Evolutionary conservation across 2,797 vertebrate species (phyloP).

Genomic region (Artibeus lituratus): DNA sequence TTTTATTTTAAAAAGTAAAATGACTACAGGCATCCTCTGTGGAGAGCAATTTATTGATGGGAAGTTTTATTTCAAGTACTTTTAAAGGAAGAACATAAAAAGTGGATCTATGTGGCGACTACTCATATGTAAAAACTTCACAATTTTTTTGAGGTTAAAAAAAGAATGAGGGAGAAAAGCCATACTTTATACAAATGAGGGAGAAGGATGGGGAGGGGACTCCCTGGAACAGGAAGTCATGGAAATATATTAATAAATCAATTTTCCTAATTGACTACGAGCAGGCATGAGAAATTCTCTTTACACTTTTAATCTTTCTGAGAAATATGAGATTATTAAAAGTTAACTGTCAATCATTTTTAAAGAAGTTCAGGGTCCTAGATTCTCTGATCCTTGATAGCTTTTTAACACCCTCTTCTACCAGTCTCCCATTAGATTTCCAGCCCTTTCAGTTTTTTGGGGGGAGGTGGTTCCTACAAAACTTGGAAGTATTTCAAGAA

Average conservation of each 20-base stretch:
- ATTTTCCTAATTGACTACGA: background rate
- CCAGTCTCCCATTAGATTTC: background rate
- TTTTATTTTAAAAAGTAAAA: background rate
- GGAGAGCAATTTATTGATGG: background rate
- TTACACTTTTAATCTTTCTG: background rate
- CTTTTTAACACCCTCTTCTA: background rate
- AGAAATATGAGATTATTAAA: constrained; percentile 8
- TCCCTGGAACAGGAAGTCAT: background rate
- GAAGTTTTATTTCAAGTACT: background rate
- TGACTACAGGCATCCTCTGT: background rate
- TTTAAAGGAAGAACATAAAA: background rate
- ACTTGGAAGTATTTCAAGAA: constrained; percentile 57
- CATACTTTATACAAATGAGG: background rate
- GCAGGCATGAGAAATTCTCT: background rate
- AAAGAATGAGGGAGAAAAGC: background rate
- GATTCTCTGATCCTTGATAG: background rate
- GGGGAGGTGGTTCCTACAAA: background rate
- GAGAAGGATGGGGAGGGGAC: background rate
- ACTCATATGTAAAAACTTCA: background rate
- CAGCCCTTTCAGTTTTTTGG: background rate
- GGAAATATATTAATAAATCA: background rate
- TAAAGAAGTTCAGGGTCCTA: background rate
- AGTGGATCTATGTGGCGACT: background rate
- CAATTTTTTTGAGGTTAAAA: constrained; percentile 11
- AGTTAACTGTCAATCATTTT: background rate